Percentiles rank a stretch among this genome's conserved stretches.
Conservation (phyloP, 2,888 invertebrate species). For the Campopleginae sp. region DNA sequence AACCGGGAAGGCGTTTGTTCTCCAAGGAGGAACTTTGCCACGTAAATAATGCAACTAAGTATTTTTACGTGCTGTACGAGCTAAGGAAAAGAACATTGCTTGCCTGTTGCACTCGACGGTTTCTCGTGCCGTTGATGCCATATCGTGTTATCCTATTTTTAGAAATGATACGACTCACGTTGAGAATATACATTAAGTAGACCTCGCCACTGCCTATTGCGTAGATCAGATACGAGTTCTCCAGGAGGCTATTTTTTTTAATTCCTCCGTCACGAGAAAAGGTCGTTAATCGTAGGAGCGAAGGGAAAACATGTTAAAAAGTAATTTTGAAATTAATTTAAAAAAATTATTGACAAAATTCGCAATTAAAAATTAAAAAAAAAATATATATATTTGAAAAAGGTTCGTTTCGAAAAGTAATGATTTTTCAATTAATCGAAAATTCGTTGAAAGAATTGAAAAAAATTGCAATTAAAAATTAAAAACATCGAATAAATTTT, state of each 20-base stretch:
- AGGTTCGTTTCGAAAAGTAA: no score
- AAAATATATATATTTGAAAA: no score
- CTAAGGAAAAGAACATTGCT: slow-evolving; percentile 19
- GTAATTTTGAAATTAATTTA: no score
- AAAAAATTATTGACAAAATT: no score
- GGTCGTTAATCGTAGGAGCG: slow-evolving; percentile 11
- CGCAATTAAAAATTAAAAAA: no score
- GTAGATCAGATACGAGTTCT: slow-evolving; percentile 42
- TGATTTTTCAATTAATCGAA: neutral
- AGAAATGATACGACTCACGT: slow-evolving; percentile 63
- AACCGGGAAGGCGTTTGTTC: neutral
- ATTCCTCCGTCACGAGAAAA: slow-evolving; percentile 19
- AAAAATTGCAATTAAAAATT: neutral
- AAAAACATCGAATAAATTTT: neutral
- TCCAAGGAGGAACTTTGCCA: neutral
- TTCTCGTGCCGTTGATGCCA: slow-evolving; percentile 49
- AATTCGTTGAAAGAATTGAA: neutral
- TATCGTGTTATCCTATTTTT: slow-evolving; percentile 62
- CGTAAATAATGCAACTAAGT: slow-evolving; percentile 15
- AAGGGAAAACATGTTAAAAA: neutral
- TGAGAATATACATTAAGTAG: slow-evolving; percentile 48
- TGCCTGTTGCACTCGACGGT: slow-evolving; percentile 25
- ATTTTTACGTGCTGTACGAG: neutral
- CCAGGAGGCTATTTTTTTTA: slow-evolving; percentile 17
- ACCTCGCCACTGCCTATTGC: slow-evolving; percentile 46